Percentiles rank a stretch among this genome's conserved stretches.
Conservation (phyloP, 2,113 vertebrate species). For the Pseudolaguvia tuberculata region DNA sequence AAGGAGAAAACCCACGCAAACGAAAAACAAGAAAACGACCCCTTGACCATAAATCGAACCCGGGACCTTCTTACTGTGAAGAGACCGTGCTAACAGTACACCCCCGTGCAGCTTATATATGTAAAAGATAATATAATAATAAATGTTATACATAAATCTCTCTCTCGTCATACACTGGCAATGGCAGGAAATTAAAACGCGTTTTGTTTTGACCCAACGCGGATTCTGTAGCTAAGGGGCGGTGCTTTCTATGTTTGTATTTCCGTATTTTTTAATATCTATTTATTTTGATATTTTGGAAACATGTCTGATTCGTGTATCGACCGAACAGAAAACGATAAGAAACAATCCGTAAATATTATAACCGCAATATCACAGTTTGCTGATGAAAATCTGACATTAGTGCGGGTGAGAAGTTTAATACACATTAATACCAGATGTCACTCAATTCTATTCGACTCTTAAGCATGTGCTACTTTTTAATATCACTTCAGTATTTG, state of each 20-base stretch:
- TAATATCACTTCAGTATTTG: neutral
- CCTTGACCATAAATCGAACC: too few species aligned
- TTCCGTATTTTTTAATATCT: neutral
- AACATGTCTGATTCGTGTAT: conserved; percentile 59
- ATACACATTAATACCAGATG: neutral
- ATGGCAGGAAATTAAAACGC: neutral
- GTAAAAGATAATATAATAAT: too few species aligned
- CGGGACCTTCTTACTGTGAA: too few species aligned
- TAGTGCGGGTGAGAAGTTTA: conserved; percentile 64
- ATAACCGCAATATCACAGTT: conserved; percentile 60
- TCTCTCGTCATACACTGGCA: too few species aligned
- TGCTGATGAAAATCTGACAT: conserved; percentile 64
- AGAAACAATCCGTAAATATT: conserved; percentile 49
- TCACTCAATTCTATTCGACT: too few species aligned
- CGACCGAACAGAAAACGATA: conserved; percentile 32
- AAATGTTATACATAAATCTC: too few species aligned
- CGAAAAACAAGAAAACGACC: too few species aligned
- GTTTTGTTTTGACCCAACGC: neutral
- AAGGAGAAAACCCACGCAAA: too few species aligned
- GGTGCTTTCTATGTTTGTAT: conserved; percentile 41
- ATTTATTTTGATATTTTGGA: conserved; percentile 66
- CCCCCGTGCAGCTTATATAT: neutral
- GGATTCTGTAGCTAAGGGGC: conserved; percentile 42
- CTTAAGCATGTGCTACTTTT: too few species aligned
- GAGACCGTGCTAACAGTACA: neutral